These are phyloP conservation scores for Cyclophora punctaria DNA, from an alignment of 2,888 invertebrate genomes.

Conservation along the genomic window DNA sequence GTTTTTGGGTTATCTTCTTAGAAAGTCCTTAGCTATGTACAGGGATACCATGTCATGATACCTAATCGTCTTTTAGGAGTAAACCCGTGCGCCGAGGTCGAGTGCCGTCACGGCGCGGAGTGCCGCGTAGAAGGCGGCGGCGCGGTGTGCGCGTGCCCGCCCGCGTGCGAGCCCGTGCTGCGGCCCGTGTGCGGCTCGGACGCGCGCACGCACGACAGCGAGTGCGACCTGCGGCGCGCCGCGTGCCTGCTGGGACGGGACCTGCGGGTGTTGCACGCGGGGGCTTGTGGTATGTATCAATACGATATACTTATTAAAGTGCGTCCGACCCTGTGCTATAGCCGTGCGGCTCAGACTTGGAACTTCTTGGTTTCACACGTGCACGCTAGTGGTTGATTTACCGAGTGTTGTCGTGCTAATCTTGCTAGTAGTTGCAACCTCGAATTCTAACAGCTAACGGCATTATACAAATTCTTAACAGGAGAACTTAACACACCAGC, in stretches of 20 bases:
- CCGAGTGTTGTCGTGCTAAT: too few species aligned
- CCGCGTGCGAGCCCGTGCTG: slow-evolving; percentile 85
- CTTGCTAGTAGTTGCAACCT: too few species aligned
- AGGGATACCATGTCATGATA: too few species aligned
- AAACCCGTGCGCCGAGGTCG: slow-evolving; percentile 88
- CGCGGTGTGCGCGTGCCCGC: slow-evolving; percentile 89
- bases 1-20: background rate
- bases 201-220: slow-evolving; percentile 87
- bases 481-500: too few species aligned
- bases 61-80: slow-evolving; percentile 71
- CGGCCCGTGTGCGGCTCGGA: slow-evolving; percentile 90
- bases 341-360: too few species aligned
- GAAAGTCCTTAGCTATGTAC: too few species aligned
- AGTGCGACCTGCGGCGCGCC: slow-evolving; percentile 85
- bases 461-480: too few species aligned
- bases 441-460: too few species aligned
- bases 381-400: too few species aligned
- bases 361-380: too few species aligned
- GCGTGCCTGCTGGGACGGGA: slow-evolving; percentile 77
- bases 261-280: slow-evolving; percentile 59
- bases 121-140: slow-evolving; percentile 87
- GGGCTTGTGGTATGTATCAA: slow-evolving; percentile 56
- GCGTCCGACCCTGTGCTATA: too few species aligned
- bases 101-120: slow-evolving; percentile 86
- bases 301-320: too few species aligned